Evolutionary conservation across 2,797 vertebrate genomes (phyloP).

Genomic region (Poeciliopsis paucimaculata): DNA sequence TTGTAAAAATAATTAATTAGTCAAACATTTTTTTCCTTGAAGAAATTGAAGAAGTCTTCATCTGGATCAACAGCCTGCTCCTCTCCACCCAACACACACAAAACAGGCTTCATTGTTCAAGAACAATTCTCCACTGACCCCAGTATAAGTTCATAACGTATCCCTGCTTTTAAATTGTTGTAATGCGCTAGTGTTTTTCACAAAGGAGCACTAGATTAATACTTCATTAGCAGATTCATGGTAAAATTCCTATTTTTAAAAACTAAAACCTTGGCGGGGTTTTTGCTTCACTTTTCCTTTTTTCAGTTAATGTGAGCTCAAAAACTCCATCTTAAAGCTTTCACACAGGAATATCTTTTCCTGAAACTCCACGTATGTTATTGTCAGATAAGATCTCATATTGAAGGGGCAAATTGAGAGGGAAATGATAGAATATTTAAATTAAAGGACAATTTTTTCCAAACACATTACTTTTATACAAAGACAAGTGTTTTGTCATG

Average conservation of each 20-base stretch:
- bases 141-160: background rate
- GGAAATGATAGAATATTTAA: background rate
- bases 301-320: background rate
- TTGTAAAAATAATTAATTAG: background rate
- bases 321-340: background rate
- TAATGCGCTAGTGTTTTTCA: background rate
- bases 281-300: background rate
- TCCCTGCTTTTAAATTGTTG: background rate
- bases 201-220: background rate
- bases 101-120: too few species aligned
- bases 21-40: background rate
- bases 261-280: background rate
- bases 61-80: background rate
- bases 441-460: background rate
- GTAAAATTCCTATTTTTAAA: background rate
- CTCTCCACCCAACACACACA: too few species aligned
- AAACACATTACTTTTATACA: background rate
- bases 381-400: background rate
- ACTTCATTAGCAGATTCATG: background rate
- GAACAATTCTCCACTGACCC: background rate
- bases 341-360: background rate
- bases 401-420: background rate
- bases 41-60: background rate
- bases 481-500: background rate
- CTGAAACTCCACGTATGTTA: background rate